Conservation (phyloP, 2,797 vertebrate species). For the Dipus sagitta region DNA sequence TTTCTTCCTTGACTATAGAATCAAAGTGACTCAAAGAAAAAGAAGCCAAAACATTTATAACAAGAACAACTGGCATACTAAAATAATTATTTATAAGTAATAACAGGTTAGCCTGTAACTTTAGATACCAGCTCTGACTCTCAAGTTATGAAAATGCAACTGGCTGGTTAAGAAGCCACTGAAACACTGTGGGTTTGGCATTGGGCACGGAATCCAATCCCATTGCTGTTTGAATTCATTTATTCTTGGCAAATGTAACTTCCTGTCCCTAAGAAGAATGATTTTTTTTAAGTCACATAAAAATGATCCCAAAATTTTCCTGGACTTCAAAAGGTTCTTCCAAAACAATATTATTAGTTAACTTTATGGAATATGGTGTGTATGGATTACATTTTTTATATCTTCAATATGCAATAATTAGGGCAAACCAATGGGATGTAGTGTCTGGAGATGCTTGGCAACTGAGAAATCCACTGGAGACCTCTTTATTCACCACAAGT, state of each 20-base stretch:
- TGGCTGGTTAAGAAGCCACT: slow-evolving; percentile 60
- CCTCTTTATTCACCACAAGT: slow-evolving; percentile 17
- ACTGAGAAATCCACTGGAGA: slow-evolving; percentile 13
- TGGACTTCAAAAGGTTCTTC: slow-evolving; percentile 81
- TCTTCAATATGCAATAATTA: slow-evolving; percentile 75
- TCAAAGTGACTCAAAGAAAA: slow-evolving; percentile 47
- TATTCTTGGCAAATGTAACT: slow-evolving; percentile 81
- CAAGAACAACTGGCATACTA: slow-evolving; percentile 64
- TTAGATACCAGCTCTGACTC: slow-evolving; percentile 36
- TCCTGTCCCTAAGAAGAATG: slow-evolving; percentile 78
- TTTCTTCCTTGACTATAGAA: slow-evolving; percentile 49
- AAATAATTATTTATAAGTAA: slow-evolving; percentile 80
- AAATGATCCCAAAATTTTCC: slow-evolving; percentile 79
- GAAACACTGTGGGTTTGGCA: slow-evolving; percentile 71
- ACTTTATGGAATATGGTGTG: slow-evolving; percentile 70
- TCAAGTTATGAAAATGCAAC: slow-evolving; percentile 42
- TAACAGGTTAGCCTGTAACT: slow-evolving; percentile 64
- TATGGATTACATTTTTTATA: slow-evolving; percentile 75
- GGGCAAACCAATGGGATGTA: slow-evolving; percentile 9
- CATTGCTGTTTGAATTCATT: slow-evolving; percentile 80
- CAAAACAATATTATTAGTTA: slow-evolving; percentile 77
- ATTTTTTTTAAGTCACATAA: slow-evolving; percentile 81
- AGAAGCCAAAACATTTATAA: slow-evolving; percentile 57
- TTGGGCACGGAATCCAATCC: slow-evolving; percentile 47
- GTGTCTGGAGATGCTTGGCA: slow-evolving; percentile 49